A percentile compares a stretch with the other conserved stretches of the same genome.
These are phyloP conservation scores for Mesoclemmys tuberculata DNA, from an alignment of 2,113 vertebrate genomes.

Conservation along the genomic window DNA sequence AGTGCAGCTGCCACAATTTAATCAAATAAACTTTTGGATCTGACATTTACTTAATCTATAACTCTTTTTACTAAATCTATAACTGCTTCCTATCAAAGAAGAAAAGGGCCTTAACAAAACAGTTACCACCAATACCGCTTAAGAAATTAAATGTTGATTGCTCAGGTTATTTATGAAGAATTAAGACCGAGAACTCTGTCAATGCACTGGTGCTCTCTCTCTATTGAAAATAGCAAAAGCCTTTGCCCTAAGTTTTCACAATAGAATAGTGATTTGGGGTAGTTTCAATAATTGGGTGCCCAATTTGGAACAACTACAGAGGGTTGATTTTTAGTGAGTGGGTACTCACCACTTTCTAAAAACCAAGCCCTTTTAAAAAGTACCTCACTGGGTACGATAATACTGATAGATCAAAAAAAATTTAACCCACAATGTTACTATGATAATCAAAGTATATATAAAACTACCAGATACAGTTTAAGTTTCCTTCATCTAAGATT, in stretches of 20 bases:
- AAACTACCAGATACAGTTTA: not conserved
- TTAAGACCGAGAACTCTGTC: constrained; percentile 10
- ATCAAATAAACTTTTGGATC: constrained; percentile 57
- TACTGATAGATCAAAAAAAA: not conserved
- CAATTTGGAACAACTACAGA: not conserved
- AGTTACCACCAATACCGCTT: not conserved
- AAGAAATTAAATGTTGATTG: constrained; percentile 32
- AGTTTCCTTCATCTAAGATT: not conserved
- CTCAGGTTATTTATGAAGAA: constrained; percentile 3
- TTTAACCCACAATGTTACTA: not conserved
- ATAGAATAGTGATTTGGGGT: not conserved
- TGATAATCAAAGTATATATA: not conserved
- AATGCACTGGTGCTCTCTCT: not conserved
- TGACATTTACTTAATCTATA: constrained; percentile 43
- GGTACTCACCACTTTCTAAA: not conserved
- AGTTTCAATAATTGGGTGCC: not conserved
- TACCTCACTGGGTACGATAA: not conserved
- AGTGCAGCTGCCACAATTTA: constrained; percentile 50
- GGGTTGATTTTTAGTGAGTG: not conserved
- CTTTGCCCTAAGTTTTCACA: not conserved
- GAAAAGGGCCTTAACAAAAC: constrained; percentile 35
- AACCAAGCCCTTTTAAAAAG: not conserved
- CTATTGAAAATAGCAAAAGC: not conserved
- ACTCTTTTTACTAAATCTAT: constrained; percentile 24
- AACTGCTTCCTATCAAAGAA: constrained; percentile 14